These are phyloP conservation scores for Istiophorus platypterus DNA, from an alignment of 2,113 vertebrate species.

Conservation along the genomic window DNA sequence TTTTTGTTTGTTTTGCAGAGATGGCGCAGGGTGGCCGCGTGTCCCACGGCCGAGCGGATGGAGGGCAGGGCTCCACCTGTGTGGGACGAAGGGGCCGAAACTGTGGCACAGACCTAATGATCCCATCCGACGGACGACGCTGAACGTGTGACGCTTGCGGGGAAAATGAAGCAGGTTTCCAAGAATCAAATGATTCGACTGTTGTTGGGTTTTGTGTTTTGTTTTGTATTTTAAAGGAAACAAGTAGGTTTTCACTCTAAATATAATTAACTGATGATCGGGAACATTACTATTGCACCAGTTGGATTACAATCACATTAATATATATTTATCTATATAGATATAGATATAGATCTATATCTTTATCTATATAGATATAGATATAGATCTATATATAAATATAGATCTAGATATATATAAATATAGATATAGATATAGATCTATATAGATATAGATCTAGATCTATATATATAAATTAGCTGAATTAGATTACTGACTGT, in stretches of 20 bases:
- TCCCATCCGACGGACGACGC: not conserved
- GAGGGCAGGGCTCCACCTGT: constrained; percentile 30
- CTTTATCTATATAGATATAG: no score
- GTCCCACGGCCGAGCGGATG: constrained; percentile 45
- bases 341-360: no score
- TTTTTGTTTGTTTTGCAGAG: constrained; percentile 54
- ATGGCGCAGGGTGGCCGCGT: constrained; percentile 44
- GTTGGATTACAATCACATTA: no score
- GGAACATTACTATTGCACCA: constrained; percentile 2
- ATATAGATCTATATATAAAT: no score
- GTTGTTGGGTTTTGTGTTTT: not conserved
- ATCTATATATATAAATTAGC: no score
- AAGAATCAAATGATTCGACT: not conserved
- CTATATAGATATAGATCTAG: no score
- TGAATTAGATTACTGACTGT: not conserved
- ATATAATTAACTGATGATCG: not conserved
- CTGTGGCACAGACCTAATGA: constrained; percentile 5
- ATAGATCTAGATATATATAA: no score
- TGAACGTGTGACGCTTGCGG: not conserved
- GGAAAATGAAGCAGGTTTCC: constrained; percentile 20
- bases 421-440: no score
- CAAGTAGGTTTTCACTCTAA: constrained; percentile 11
- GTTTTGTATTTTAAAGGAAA: not conserved
- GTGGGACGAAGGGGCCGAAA: constrained; percentile 13
- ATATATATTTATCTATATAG: not conserved